phyloP scores from a whole-genome alignment of 2,888 invertebrate species.

The Melitaea athalia region DNA sequence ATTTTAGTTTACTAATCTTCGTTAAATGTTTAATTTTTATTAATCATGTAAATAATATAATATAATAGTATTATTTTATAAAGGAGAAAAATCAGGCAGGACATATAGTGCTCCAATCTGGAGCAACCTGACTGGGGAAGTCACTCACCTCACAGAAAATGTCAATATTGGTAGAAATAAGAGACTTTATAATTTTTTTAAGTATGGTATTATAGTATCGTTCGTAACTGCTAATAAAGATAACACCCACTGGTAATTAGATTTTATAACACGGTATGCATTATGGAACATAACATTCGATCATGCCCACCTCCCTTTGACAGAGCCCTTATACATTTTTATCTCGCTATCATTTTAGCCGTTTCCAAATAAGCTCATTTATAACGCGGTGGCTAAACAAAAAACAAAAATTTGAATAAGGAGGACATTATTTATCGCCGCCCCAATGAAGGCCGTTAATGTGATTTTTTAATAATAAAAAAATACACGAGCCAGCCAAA shows the following conservation, averaged over 20 bases:
- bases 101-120: too few species aligned
- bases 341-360: slow-evolving; percentile 76
- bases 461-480: slow-evolving; percentile 81
- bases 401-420: slow-evolving; percentile 79
- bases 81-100: too few species aligned
- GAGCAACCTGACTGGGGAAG: too few species aligned
- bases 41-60: too few species aligned
- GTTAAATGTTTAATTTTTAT: too few species aligned
- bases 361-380: slow-evolving; percentile 81
- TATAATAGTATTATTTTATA: too few species aligned
- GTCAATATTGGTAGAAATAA: too few species aligned
- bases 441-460: slow-evolving; percentile 82
- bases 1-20: too few species aligned
- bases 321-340: slow-evolving; percentile 55
- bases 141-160: too few species aligned
- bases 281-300: slow-evolving; percentile 20
- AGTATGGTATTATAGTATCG: slow-evolving; percentile 8
- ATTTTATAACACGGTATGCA: not conserved
- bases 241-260: not conserved
- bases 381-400: slow-evolving; percentile 79
- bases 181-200: not conserved
- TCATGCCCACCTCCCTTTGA: slow-evolving; percentile 28
- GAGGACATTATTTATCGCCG: slow-evolving; percentile 82
- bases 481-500: slow-evolving; percentile 75
- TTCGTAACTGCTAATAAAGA: not conserved